These are phyloP conservation scores for Girardinichthys multiradiatus DNA, from an alignment of 2,113 vertebrate species.

Conservation along the genomic window DNA sequence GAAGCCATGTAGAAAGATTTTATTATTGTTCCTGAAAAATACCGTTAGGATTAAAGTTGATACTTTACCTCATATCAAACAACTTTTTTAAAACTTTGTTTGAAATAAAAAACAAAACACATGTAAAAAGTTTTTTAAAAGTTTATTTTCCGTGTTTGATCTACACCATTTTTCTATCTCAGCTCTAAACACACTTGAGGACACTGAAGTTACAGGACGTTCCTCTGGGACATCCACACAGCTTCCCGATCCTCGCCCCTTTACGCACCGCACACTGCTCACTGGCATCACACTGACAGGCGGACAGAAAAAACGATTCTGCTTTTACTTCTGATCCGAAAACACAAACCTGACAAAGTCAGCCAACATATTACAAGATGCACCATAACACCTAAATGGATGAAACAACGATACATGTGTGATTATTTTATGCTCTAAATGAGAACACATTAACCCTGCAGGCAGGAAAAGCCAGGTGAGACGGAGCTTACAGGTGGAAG, in stretches of 20 bases:
- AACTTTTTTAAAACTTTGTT: neutral
- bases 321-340: too few relatives aligned
- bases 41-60: neutral
- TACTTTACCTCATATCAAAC: neutral
- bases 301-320: neutral
- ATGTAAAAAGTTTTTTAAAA: constrained; percentile 30
- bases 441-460: too few relatives aligned
- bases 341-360: neutral
- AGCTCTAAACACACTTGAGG: constrained; percentile 69
- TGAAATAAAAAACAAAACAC: neutral
- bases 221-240: constrained; percentile 82
- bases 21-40: too few relatives aligned
- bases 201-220: constrained; percentile 77
- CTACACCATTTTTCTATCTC: neutral
- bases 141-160: constrained; percentile 32
- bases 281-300: constrained; percentile 76
- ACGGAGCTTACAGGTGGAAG: constrained; percentile 71
- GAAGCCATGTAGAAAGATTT: too few relatives aligned
- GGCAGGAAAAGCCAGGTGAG: neutral
- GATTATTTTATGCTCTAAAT: too few relatives aligned
- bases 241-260: constrained; percentile 80
- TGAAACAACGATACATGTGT: neutral
- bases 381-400: neutral
- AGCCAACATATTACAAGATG: neutral
- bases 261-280: constrained; percentile 82